Conservation (phyloP, 2,888 invertebrate genomes). For the Rhagophthalmus giganteus region DNA sequence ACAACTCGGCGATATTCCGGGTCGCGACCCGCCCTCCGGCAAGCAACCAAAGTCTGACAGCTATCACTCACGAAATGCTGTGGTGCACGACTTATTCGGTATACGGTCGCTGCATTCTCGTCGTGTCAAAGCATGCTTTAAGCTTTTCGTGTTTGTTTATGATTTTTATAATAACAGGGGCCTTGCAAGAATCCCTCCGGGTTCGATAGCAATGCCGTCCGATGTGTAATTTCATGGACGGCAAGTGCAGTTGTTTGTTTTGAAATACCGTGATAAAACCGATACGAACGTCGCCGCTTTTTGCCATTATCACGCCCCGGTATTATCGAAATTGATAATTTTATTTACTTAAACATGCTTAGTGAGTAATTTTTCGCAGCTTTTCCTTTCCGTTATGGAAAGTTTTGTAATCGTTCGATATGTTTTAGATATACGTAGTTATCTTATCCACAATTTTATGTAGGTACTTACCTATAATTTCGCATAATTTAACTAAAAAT, state of each 20-base stretch:
- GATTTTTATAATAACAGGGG: slow-evolving; percentile 25
- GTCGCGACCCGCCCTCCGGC: slow-evolving; percentile 37
- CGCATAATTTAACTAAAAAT: too few relatives aligned
- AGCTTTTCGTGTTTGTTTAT: slow-evolving; percentile 28
- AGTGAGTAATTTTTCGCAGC: too few relatives aligned
- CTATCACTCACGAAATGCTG: slow-evolving; percentile 40
- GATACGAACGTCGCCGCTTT: too few relatives aligned
- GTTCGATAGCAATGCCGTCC: background rate
- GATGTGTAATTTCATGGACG: background rate
- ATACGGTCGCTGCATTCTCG: slow-evolving; percentile 10
- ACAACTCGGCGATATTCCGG: slow-evolving; percentile 34
- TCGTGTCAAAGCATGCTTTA: slow-evolving; percentile 22
- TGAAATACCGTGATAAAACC: too few relatives aligned
- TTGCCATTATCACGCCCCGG: too few relatives aligned
- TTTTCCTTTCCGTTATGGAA: too few relatives aligned
- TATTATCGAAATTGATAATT: too few relatives aligned
- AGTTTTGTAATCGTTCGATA: too few relatives aligned
- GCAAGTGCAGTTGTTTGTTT: background rate
- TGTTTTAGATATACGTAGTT: too few relatives aligned
- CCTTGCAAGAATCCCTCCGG: background rate
- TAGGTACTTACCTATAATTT: too few relatives aligned
- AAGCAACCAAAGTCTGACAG: slow-evolving; percentile 39
- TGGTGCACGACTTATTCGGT: slow-evolving; percentile 25
- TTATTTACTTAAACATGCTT: too few relatives aligned
- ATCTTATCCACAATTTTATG: too few relatives aligned